A percentile compares a stretch with the other conserved stretches of the same genome.
Evolutionary conservation across 2,797 vertebrate genomes (phyloP).

Genomic region (Carduelis carduelis): DNA sequence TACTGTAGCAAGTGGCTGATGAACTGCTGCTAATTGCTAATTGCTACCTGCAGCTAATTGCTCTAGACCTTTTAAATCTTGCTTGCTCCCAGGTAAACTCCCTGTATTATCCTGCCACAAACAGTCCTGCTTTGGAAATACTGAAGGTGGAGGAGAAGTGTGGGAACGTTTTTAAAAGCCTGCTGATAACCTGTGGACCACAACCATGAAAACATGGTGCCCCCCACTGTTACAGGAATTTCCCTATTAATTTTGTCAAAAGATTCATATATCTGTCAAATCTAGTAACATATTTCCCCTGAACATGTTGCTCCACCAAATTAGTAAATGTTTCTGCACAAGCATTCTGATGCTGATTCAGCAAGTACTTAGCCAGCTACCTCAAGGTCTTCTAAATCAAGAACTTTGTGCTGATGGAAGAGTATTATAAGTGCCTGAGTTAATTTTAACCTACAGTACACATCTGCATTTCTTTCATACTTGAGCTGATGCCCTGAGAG

Average conservation of each 20-base stretch:
- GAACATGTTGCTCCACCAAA: background rate
- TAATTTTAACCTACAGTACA: conserved; percentile 12
- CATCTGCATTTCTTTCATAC: background rate
- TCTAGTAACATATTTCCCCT: background rate
- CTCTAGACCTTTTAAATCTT: background rate
- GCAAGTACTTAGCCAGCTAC: background rate
- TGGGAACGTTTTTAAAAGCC: background rate
- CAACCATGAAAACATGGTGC: background rate
- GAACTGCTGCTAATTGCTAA: background rate
- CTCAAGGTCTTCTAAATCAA: background rate
- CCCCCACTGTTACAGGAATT: background rate
- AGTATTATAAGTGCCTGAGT: background rate
- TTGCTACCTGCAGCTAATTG: background rate
- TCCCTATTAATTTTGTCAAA: background rate
- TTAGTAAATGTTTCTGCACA: background rate
- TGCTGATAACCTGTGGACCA: background rate
- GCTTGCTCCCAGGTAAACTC: background rate
- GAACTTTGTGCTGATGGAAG: background rate
- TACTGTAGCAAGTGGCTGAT: background rate
- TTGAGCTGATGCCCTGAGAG: background rate
- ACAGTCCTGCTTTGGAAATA: background rate
- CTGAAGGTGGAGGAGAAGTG: background rate
- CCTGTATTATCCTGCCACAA: background rate
- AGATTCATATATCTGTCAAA: background rate
- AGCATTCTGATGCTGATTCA: background rate